Conservation (phyloP, 2,113 vertebrate species). For the Caretta caretta region DNA sequence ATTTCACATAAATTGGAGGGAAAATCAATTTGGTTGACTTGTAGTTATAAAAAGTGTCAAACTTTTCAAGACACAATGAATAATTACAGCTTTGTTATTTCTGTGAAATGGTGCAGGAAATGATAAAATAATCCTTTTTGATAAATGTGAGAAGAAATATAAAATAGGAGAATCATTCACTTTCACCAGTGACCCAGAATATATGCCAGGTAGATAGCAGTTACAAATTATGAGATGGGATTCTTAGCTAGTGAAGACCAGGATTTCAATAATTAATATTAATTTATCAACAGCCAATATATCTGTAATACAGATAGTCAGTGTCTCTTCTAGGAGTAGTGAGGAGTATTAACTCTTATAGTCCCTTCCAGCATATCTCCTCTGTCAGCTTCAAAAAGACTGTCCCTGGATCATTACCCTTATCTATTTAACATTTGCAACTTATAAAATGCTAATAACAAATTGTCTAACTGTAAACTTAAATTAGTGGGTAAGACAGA, state of each 20-base stretch:
- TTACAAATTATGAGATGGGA: neutral
- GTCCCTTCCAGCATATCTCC: neutral
- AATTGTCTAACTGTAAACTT: neutral
- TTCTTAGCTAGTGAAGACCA: neutral
- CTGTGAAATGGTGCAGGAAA: constrained; percentile 7
- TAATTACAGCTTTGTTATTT: neutral
- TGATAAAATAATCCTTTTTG: constrained; percentile 48
- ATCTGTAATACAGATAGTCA: neutral
- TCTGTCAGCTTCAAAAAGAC: neutral
- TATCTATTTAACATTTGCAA: neutral
- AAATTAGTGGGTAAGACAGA: neutral
- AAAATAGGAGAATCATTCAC: neutral
- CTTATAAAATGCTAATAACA: neutral
- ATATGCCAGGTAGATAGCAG: neutral
- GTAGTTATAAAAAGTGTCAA: neutral
- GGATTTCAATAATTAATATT: neutral
- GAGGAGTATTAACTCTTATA: neutral
- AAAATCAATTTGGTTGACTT: neutral
- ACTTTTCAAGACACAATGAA: neutral
- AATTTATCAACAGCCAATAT: neutral
- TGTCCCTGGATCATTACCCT: neutral
- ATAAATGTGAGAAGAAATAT: constrained; percentile 37
- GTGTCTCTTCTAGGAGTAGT: neutral
- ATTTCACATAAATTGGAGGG: neutral
- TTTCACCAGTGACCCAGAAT: neutral